These are phyloP conservation scores for Polypterus senegalus DNA, from an alignment of 2,113 vertebrate genomes.

Conservation along the genomic window DNA sequence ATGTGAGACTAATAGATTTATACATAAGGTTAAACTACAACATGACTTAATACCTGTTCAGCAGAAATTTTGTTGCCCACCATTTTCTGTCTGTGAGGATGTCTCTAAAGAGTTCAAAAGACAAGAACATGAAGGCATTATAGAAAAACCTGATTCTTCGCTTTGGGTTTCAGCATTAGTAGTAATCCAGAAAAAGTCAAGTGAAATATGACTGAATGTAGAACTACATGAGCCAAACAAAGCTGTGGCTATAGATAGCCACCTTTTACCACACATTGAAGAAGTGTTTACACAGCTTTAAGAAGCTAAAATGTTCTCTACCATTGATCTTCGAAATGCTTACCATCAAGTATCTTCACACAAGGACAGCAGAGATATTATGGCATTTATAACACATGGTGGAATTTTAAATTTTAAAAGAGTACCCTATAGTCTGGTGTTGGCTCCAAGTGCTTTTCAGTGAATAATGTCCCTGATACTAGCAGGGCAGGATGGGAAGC, in stretches of 20 bases:
- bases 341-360: constrained; percentile 16
- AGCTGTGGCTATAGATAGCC: constrained; percentile 9
- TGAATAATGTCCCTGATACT: constrained; percentile 12
- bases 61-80: constrained; percentile 3
- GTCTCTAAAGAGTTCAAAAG: constrained; percentile 8
- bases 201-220: constrained; percentile 10
- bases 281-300: constrained; percentile 3
- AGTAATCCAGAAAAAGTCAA: constrained; percentile 1
- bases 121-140: constrained; percentile 6
- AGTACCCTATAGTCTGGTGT: constrained; percentile 7
- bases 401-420: constrained; percentile 1
- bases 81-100: constrained; percentile 8
- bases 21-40: constrained; percentile 11
- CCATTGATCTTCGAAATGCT: constrained; percentile 10
- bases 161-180: constrained; percentile 7
- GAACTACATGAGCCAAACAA: constrained; percentile 17
- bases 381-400: constrained; percentile 11
- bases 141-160: constrained; percentile 8
- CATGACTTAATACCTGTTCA: neutral
- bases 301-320: constrained; percentile 12
- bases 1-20: neutral
- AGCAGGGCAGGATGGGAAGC: neutral
- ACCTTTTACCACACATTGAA: constrained; percentile 15
- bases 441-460: constrained; percentile 2
- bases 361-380: constrained; percentile 12